Evolutionary conservation across 2,113 vertebrate genomes (phyloP), one percentile per base, ranked within the genome.

Genomic region (Alethe castanea): DNA sequence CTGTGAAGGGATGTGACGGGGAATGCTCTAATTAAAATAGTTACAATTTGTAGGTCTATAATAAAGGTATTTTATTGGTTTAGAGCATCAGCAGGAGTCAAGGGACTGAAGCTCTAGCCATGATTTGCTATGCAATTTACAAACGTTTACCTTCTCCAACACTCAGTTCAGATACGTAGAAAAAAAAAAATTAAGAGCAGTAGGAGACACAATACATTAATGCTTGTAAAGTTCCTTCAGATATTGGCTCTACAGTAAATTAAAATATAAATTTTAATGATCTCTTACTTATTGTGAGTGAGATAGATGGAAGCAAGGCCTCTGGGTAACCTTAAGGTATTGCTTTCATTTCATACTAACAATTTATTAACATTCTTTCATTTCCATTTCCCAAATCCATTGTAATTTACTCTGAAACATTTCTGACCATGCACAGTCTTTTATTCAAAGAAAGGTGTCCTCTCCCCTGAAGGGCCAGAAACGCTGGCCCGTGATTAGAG

Each of bases 231-330:
- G 50, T 89, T 91, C 54, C 54, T 80, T 86, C 89, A 95, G 59
- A 88, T 93, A 92, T 54, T 93, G 50, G 35, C 50, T 91, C 74
- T 94, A 86, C 33, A 44, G 59, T 85, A 93, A 91, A 94, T 95
- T 69, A 88, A 94, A 95, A 91, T 76, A 86, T 76, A 95, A 79
- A 87, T 94, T 94, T 95, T 95, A 95, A 94, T 80, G 81, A 85
- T 94, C 53, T 91, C 62, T 95, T 82, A 85, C 48, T 85, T 94
- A 38, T 72, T 7, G 42, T 60, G 88, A 95, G 86, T 88, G 94
- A 92, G 87, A 83, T 54, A 90, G 90, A 90, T 91, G 85, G 90
- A 93, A 95, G 90, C 87, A 96, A 95, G 94, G 81, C 85, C 90
- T 90, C 64, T 48, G 40, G 35, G 71, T 56, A 90, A 90, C 87